Conservation (phyloP, 2,888 invertebrate species). For the Eilema caniola region DNA sequence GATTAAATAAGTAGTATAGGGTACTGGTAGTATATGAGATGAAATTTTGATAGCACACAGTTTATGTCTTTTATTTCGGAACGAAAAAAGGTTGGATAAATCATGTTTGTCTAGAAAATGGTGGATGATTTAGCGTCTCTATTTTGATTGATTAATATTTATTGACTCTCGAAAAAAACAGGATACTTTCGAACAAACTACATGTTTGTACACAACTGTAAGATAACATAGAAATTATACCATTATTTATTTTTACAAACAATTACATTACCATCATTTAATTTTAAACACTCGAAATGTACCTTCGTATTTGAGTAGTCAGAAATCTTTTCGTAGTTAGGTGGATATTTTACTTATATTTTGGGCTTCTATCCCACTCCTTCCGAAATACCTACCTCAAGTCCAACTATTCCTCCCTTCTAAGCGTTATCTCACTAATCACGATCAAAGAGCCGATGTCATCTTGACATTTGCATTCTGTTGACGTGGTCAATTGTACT, state of each 20-base stretch:
- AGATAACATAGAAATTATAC: conserved; percentile 17
- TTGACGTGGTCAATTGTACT: neutral
- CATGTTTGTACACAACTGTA: conserved; percentile 21
- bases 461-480: neutral
- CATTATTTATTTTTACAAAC: neutral
- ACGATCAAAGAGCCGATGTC: neutral
- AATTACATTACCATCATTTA: neutral
- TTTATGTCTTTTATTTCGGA: conserved; percentile 17
- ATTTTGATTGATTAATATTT: no score
- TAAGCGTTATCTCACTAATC: neutral
- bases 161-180: conserved; percentile 24
- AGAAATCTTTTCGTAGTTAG: neutral
- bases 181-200: conserved; percentile 24
- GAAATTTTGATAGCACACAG: conserved; percentile 8
- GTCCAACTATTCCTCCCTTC: neutral
- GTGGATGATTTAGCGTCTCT: conserved; percentile 18
- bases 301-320: no score
- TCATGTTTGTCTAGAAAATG: conserved; percentile 25
- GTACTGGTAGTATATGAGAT: neutral
- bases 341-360: neutral
- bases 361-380: neutral
- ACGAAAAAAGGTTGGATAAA: conserved; percentile 21
- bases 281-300: neutral
- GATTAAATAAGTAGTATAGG: neutral
- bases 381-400: neutral